Conservation (phyloP, 2,797 vertebrate species). For the Micromesistius poutassou region DNA sequence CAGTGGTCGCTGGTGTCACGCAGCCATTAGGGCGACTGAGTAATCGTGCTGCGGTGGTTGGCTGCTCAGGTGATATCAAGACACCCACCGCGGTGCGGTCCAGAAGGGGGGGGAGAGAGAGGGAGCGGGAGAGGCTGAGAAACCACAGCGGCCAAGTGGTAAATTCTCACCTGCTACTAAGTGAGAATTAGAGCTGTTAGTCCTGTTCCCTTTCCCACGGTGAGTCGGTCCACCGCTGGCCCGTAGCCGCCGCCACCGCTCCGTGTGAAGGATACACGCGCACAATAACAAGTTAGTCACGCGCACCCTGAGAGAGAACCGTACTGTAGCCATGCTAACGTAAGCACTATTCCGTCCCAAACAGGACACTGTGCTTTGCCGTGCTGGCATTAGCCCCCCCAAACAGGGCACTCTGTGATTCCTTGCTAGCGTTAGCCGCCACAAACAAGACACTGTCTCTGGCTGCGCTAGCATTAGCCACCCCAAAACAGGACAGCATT, state of each 20-base stretch:
- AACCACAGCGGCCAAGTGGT: slow-evolving; percentile 66
- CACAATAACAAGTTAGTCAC: slow-evolving; percentile 55
- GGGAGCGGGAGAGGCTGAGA: slow-evolving; percentile 60
- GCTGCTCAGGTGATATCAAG: slow-evolving; percentile 59
- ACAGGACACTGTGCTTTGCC: too few species aligned
- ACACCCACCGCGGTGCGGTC: slow-evolving; percentile 66
- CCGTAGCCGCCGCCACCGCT: slow-evolving; percentile 58
- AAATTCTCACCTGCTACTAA: slow-evolving; percentile 73
- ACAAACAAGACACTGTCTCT: too few species aligned
- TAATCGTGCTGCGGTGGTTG: slow-evolving; percentile 63
- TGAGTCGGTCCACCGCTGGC: slow-evolving; percentile 63
- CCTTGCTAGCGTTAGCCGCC: too few species aligned
- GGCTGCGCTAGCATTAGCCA: too few species aligned
- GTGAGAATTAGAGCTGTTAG: slow-evolving; percentile 67
- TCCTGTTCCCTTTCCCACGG: slow-evolving; percentile 66
- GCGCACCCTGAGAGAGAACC: slow-evolving; percentile 34
- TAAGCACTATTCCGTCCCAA: neutral
- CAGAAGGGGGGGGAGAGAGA: slow-evolving; percentile 62
- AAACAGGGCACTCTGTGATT: too few species aligned
- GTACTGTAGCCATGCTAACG: slow-evolving; percentile 6
- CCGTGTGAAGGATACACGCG: slow-evolving; percentile 39
- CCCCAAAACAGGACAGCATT: too few species aligned
- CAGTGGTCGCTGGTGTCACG: slow-evolving; percentile 56
- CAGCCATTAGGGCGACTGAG: slow-evolving; percentile 63
- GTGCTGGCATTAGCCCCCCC: too few species aligned